phyloP scores from a whole-genome alignment of 2,797 vertebrate genomes.

The Propithecus deckenii region DNA sequence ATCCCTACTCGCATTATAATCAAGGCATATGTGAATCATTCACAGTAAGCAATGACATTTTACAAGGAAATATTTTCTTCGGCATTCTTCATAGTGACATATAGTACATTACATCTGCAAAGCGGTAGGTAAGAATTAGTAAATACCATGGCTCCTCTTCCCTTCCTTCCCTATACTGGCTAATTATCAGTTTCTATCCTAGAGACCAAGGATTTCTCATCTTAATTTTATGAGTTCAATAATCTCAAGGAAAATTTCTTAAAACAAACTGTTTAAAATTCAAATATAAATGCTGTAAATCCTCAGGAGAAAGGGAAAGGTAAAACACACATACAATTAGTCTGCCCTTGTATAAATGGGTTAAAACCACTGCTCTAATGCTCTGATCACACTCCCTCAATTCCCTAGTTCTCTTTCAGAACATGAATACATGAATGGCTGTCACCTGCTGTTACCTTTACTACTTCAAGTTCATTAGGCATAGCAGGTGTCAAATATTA shows the following conservation, averaged over 20 bases:
- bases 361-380: neutral
- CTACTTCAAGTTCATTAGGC: neutral
- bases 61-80: constrained; percentile 34
- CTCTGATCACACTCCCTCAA: neutral
- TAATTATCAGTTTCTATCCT: neutral
- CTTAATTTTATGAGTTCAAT: constrained; percentile 33
- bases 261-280: constrained; percentile 25
- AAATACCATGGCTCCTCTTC: neutral
- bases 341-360: neutral
- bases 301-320: neutral
- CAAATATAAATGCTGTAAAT: neutral
- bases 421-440: neutral
- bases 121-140: neutral
- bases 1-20: constrained; percentile 13
- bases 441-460: neutral
- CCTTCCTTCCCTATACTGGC: neutral
- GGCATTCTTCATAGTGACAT: constrained; percentile 25
- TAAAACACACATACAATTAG: neutral
- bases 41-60: neutral
- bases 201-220: neutral
- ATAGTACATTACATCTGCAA: neutral
- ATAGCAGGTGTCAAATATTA: constrained; percentile 8
- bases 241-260: constrained; percentile 30
- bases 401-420: neutral
- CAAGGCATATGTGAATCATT: constrained; percentile 15